phyloP scores from a whole-genome alignment of 2,113 vertebrate genomes.

The Petroica traversi region DNA sequence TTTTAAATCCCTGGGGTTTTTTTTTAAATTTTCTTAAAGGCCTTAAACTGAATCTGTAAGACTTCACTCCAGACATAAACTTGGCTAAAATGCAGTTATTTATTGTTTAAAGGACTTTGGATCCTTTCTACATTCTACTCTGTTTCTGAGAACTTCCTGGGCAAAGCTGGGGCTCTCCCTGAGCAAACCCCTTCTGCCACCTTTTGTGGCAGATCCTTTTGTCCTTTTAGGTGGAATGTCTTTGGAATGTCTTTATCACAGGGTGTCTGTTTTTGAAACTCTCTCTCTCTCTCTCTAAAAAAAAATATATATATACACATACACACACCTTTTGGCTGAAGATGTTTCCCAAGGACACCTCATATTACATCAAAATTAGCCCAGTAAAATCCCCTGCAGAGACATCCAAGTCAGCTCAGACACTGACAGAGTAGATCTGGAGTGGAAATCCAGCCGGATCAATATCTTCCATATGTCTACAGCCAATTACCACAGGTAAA shows the following conservation, averaged over 20 bases:
- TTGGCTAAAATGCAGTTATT: not conserved
- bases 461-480: not conserved
- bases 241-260: not conserved
- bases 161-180: not conserved
- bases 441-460: not conserved
- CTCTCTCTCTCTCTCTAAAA: too few species aligned
- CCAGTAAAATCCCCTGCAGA: not conserved
- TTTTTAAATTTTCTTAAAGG: not conserved
- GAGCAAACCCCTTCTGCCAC: not conserved
- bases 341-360: not conserved
- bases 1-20: not conserved
- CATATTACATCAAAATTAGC: not conserved
- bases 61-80: not conserved
- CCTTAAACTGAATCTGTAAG: not conserved
- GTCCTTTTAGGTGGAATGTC: not conserved
- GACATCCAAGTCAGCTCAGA: not conserved
- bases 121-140: not conserved
- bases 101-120: not conserved
- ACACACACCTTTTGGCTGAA: not conserved
- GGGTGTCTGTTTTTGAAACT: not conserved
- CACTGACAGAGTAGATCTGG: not conserved
- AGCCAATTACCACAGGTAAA: not conserved
- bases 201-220: not conserved
- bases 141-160: not conserved
- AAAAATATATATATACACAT: not conserved